Evolutionary conservation across 2,113 vertebrate genomes (phyloP).

Genomic region (Malurus cyaneus): DNA sequence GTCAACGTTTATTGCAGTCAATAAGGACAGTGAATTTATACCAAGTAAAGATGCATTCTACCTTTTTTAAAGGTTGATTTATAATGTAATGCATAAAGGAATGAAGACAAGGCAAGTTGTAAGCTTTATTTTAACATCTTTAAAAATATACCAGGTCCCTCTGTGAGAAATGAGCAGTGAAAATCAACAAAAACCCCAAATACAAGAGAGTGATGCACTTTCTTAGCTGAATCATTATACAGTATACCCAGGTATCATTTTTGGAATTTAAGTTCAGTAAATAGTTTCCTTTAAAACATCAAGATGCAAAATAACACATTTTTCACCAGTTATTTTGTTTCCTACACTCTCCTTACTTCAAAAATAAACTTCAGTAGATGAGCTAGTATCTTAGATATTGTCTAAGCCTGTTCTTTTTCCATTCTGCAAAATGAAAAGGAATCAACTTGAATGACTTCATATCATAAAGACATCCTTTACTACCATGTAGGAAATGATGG

Average conservation of each 20-base stretch:
- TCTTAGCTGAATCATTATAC: neutral
- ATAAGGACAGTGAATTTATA: neutral
- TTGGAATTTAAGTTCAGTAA: neutral
- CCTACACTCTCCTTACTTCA: neutral
- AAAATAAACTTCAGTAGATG: neutral
- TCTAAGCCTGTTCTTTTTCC: neutral
- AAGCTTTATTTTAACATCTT: neutral
- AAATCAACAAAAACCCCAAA: neutral
- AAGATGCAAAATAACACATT: neutral
- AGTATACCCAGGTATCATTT: neutral
- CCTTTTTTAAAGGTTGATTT: neutral
- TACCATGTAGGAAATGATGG: neutral
- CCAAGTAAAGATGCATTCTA: neutral
- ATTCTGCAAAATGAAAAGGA: neutral
- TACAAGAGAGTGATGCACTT: neutral
- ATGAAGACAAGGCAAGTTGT: neutral
- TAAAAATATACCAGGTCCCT: neutral
- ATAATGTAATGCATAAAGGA: neutral
- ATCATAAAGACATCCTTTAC: neutral
- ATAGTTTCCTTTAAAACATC: neutral
- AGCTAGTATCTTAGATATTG: neutral
- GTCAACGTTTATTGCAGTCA: neutral
- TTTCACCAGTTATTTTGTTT: neutral
- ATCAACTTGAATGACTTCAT: neutral
- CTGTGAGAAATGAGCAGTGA: neutral